Percentiles rank a stretch among this genome's conserved stretches.
Conservation (phyloP, 1,140 invertebrate genomes). For the Ips nitidus region DNA sequence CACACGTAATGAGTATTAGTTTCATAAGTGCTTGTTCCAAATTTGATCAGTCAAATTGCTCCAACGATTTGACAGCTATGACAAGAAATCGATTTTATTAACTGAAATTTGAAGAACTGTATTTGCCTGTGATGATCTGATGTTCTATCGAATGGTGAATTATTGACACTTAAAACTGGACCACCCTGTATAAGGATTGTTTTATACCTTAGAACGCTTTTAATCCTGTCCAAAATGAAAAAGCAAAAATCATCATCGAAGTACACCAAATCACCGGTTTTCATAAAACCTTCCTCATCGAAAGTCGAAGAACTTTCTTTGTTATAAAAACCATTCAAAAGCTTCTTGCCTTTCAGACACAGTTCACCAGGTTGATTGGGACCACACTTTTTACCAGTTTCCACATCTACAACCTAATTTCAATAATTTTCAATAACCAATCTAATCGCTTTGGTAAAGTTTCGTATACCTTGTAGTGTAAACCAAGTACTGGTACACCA, state of each 20-base stretch:
- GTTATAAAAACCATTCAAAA: slow-evolving; percentile 59
- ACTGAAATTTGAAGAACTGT: not conserved
- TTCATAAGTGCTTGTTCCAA: no score
- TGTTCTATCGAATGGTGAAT: no score
- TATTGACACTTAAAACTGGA: no score
- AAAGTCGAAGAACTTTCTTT: slow-evolving; percentile 52
- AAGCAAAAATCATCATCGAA: slow-evolving; percentile 66
- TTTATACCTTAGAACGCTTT: slow-evolving; percentile 72
- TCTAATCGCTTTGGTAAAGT: no score
- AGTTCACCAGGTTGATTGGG: slow-evolving; percentile 61
- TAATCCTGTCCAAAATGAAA: slow-evolving; percentile 69
- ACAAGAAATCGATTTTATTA: no score
- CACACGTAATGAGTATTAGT: no score
- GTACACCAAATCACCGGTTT: slow-evolving; percentile 71
- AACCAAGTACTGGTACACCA: not conserved
- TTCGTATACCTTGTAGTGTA: not conserved
- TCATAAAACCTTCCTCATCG: slow-evolving; percentile 63
- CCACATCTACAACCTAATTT: slow-evolving; percentile 49
- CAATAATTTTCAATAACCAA: no score
- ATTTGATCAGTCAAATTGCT: no score
- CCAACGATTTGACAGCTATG: no score
- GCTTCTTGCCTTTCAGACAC: slow-evolving; percentile 54
- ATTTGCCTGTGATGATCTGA: not conserved
- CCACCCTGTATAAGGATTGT: not conserved
- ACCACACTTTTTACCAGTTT: slow-evolving; percentile 54